Evolutionary conservation across 2,797 vertebrate species (phyloP).

Genomic region (Taenioides sp.): DNA sequence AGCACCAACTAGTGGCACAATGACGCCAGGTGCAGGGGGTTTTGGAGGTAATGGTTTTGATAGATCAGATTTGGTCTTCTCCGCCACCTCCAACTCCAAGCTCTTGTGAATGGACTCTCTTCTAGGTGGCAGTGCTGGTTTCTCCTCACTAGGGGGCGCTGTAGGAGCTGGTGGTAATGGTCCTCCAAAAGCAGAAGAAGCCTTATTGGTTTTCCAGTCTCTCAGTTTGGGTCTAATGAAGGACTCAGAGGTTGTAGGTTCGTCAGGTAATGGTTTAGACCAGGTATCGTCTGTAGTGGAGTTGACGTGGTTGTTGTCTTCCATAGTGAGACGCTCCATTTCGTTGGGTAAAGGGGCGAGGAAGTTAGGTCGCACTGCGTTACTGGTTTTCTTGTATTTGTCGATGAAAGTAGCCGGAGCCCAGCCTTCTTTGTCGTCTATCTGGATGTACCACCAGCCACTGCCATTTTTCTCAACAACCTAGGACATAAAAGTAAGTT

Average conservation of each 20-base stretch:
- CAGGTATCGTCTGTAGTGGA: conserved; percentile 68
- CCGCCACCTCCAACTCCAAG: conserved; percentile 84
- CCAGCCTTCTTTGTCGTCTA: conserved; percentile 98
- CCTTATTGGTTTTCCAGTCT: conserved; percentile 88
- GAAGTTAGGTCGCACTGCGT: conserved; percentile 89
- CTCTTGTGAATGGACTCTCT: conserved; percentile 95
- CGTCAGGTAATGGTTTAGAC: conserved; percentile 91
- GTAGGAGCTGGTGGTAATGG: conserved; percentile 76
- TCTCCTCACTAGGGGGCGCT: conserved; percentile 84
- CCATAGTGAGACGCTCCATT: conserved; percentile 84
- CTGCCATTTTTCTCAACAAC: conserved; percentile 97
- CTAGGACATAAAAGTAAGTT: conserved; percentile 68
- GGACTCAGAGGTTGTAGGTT: conserved; percentile 80
- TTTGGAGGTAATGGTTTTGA: conserved; percentile 87
- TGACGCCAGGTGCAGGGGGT: conserved; percentile 81
- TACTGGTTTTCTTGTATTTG: conserved; percentile 98
- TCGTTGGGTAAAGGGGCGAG: conserved; percentile 90
- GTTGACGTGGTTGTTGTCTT: conserved; percentile 62
- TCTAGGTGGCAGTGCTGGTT: conserved; percentile 91
- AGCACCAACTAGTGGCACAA: conserved; percentile 81
- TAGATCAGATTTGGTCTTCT: conserved; percentile 80
- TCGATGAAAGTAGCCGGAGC: conserved; percentile 96
- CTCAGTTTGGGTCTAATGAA: conserved; percentile 81
- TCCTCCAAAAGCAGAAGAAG: conserved; percentile 49
- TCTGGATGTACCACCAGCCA: conserved; percentile 99